Conservation (phyloP, 1,140 invertebrate genomes). For the Leptopilina boulardi region DNA sequence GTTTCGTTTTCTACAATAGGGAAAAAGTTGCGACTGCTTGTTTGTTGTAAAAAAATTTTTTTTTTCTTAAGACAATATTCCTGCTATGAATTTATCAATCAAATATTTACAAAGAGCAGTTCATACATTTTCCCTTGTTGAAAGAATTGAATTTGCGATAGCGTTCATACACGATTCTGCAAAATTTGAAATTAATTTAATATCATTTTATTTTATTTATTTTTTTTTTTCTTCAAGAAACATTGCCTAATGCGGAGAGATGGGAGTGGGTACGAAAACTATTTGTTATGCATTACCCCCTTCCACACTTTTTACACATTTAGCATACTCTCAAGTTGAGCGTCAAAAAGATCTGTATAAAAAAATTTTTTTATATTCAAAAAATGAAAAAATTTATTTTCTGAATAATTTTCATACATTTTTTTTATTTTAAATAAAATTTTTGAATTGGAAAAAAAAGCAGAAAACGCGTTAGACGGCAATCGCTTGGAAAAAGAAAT, state of each 20-base stretch:
- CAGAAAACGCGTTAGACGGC: neutral
- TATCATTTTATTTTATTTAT: too few species aligned
- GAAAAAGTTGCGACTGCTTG: slow-evolving; percentile 9
- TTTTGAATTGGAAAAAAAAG: neutral
- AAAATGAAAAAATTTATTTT: too few species aligned
- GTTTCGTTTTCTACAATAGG: slow-evolving; percentile 4
- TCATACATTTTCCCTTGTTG: neutral
- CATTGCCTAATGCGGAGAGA: too few species aligned
- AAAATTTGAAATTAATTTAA: neutral
- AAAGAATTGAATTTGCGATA: neutral
- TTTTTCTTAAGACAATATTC: neutral
- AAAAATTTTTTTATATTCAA: too few species aligned
- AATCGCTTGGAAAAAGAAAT: neutral
- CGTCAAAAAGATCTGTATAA: too few species aligned
- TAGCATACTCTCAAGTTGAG: too few species aligned
- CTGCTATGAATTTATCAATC: neutral
- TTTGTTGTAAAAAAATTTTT: neutral
- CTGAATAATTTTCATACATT: too few species aligned
- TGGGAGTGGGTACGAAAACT: too few species aligned
- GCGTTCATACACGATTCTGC: neutral
- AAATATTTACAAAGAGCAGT: slow-evolving; percentile 5
- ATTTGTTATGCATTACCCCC: too few species aligned
- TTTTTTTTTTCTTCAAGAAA: neutral
- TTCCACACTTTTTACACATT: too few species aligned
- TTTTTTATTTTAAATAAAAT: neutral